Evolutionary conservation across 2,113 vertebrate genomes (phyloP).

Genomic region (Neolamprologus hecqui): DNA sequence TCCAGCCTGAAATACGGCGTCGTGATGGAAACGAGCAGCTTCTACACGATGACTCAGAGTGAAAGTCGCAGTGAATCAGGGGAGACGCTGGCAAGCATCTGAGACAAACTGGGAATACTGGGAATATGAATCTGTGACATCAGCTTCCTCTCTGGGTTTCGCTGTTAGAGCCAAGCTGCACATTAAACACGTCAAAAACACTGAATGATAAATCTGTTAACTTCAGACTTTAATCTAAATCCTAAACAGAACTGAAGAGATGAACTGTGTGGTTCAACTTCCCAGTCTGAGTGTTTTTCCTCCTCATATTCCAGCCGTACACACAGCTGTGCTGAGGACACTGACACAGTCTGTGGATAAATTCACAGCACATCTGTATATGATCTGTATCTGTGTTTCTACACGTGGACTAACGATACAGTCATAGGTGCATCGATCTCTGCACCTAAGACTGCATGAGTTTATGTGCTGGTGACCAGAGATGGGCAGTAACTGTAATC

Average conservation of each 20-base stretch:
- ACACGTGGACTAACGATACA: background rate
- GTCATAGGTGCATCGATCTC: background rate
- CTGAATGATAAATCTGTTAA: background rate
- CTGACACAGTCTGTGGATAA: fast-evolving
- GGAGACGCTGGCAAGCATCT: background rate
- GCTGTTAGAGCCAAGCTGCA: background rate
- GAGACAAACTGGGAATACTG: background rate
- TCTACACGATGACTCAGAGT: background rate
- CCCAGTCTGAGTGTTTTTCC: background rate
- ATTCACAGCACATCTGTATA: background rate
- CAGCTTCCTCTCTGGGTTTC: background rate
- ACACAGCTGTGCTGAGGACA: fast-evolving
- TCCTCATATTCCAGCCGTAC: background rate
- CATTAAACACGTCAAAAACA: background rate
- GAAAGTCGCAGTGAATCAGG: background rate
- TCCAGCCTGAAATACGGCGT: background rate
- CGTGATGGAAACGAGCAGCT: background rate
- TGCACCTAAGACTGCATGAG: fast-evolving
- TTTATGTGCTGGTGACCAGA: background rate
- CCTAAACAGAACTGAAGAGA: background rate
- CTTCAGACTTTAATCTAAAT: background rate
- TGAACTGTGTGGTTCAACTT: fast-evolving
- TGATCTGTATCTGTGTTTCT: background rate
- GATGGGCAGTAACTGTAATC: too few relatives aligned
- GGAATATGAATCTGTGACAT: background rate